A percentile compares a stretch with the other conserved stretches of the same genome.
These are phyloP conservation scores for Apodemus sylvaticus DNA, from an alignment of 2,113 vertebrate species.

Conservation along the genomic window DNA sequence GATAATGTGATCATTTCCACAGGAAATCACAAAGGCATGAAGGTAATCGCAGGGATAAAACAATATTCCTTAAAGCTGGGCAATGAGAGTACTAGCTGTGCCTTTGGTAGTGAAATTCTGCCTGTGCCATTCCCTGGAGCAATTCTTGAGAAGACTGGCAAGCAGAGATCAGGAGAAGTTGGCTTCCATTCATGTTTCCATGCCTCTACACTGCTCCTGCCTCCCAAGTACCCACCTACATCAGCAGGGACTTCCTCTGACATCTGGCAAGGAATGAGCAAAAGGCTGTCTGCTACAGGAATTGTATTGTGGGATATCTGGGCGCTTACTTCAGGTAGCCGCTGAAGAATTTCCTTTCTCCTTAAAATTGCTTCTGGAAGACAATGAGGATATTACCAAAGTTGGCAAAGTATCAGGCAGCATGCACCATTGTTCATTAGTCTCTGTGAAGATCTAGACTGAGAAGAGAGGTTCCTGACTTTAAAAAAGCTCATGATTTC, in stretches of 20 bases:
- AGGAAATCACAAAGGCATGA: neutral
- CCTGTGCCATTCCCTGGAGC: fast-evolving
- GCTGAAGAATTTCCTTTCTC: neutral
- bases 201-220: fast-evolving
- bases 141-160: neutral
- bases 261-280: neutral
- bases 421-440: neutral
- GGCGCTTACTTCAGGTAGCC: too few species aligned
- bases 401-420: neutral
- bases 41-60: neutral
- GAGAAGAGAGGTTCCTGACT: neutral
- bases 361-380: neutral
- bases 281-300: neutral
- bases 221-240: neutral
- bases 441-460: neutral
- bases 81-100: fast-evolving
- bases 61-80: neutral
- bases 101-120: fast-evolving
- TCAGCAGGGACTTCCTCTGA: neutral
- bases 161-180: neutral
- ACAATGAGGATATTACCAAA: neutral
- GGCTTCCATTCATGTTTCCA: fast-evolving
- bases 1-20: neutral
- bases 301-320: fast-evolving
- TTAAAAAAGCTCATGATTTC: neutral